Base-by-base conservation (phyloP, 92 coral and sea anemone genomes). In the Heteractis magnifica region DNA sequence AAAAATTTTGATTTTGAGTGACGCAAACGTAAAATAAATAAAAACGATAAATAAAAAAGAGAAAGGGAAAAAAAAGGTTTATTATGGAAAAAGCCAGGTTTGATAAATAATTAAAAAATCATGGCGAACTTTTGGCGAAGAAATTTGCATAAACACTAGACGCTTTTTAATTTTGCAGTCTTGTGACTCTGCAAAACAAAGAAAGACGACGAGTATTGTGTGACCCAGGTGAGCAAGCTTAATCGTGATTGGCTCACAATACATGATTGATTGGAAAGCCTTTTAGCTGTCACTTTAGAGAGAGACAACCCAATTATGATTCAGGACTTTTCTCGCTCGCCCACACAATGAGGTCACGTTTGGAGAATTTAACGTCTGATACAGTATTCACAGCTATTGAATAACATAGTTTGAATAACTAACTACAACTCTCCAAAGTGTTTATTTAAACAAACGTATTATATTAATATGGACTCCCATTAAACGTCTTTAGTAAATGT, bases 341-440 rank as follows among this genome's bases (percentile, higher is more conserved):
- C 88, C 84, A 82, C 89, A 85, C 86, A 89, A 78, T 75, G 72
- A 79, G 80, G 12, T 52, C 74, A 58, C 19, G 84, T 87, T 83
- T 83, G 98, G 98, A 93, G 98, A 93, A 93, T 91, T 89, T 93
- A 79, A 77, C 51, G 21, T 83, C 80, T 88, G 93, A 93, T 93
- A 83, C 3, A 23, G 73, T 68, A 20, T 21, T 21, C 10, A 64
- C 49, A 26, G 21, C 14, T 7, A 68, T 26, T 10, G 73, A 68
- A 68, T 68, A n/a, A 68, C 16, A 34, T 34, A 34, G 13, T 12
- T 8, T 53, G 13, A 53, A 53, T 12, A 12, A 8, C 58, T 53
- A 53, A 53, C 58, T 53, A 8, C 58, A 53, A 53, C 13, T 53
- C 58, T 53, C 13, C 6, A 12, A 68, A 68, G 10, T 68, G 50